Evolutionary conservation across 1,140 invertebrate species (phyloP).

Genomic region (Oreohelix idahoensis): DNA sequence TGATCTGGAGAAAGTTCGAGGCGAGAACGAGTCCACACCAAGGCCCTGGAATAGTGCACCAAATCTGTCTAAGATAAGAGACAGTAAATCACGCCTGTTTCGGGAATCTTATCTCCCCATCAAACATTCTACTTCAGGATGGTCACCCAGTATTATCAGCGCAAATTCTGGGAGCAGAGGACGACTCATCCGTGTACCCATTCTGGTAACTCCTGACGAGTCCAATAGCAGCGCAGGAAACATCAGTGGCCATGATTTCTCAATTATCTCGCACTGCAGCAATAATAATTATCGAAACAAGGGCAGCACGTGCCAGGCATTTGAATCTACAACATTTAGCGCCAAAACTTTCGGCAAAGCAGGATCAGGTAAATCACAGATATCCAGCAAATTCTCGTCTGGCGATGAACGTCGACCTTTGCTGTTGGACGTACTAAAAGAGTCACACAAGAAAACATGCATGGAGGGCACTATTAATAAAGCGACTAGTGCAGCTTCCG

Average conservation of each 20-base stretch:
- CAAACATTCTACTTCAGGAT: slow-evolving; percentile 24
- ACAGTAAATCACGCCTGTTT: slow-evolving; percentile 3
- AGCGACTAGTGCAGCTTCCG: not conserved
- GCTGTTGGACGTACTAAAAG: not conserved
- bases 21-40: not conserved
- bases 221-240: not conserved
- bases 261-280: not conserved
- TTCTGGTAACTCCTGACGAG: not conserved
- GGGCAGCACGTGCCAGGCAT: not conserved
- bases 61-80: slow-evolving; percentile 19
- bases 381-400: not conserved
- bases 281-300: not conserved
- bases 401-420: not conserved
- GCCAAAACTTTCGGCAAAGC: not conserved
- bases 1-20: slow-evolving; percentile 15
- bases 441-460: not conserved
- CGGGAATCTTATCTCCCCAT: slow-evolving; percentile 14
- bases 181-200: not conserved
- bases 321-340: not conserved
- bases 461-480: not conserved
- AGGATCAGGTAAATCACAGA: not conserved
- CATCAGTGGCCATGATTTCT: not conserved
- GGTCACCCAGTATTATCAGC: slow-evolving; percentile 14
- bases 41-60: slow-evolving; percentile 36
- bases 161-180: not conserved